Evolutionary conservation across 1,140 invertebrate species (phyloP).

Genomic region (Leptopilina boulardi): DNA sequence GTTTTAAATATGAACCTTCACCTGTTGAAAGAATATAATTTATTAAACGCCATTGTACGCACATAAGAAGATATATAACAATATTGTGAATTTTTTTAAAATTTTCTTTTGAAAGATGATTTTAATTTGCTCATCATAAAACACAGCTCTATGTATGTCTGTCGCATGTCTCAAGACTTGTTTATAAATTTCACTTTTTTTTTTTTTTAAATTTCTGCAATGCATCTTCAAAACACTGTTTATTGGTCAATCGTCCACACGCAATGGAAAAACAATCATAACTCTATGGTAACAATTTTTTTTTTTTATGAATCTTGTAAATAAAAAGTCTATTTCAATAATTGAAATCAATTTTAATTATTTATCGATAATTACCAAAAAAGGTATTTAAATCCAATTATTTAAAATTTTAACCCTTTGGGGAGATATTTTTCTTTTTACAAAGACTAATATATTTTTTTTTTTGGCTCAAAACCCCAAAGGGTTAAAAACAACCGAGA

Average conservation of each 20-base stretch:
- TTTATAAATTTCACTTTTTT: constrained; percentile 38
- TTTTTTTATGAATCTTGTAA: not conserved
- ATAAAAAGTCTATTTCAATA: not conserved
- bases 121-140: constrained; percentile 31
- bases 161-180: constrained; percentile 66
- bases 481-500: no score
- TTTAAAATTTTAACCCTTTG: no score
- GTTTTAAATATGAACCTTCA: constrained; percentile 21
- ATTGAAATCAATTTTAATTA: not conserved
- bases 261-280: constrained; percentile 2
- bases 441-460: no score
- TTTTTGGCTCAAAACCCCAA: no score
- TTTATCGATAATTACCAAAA: no score
- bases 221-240: constrained; percentile 52
- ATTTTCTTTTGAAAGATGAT: constrained; percentile 31
- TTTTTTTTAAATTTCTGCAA: constrained; percentile 35
- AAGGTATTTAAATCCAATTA: no score
- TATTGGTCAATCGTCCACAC: constrained; percentile 46
- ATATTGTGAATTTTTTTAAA: not conserved
- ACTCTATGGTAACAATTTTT: constrained; percentile 24
- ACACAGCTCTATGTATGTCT: constrained; percentile 66
- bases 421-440: no score
- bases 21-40: not conserved
- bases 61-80: constrained; percentile 21
- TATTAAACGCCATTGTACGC: constrained; percentile 16